Evolutionary conservation across 2,888 invertebrate genomes (phyloP), one percentile per base, ranked within the genome.

Genomic region (Apotomis turbidana): DNA sequence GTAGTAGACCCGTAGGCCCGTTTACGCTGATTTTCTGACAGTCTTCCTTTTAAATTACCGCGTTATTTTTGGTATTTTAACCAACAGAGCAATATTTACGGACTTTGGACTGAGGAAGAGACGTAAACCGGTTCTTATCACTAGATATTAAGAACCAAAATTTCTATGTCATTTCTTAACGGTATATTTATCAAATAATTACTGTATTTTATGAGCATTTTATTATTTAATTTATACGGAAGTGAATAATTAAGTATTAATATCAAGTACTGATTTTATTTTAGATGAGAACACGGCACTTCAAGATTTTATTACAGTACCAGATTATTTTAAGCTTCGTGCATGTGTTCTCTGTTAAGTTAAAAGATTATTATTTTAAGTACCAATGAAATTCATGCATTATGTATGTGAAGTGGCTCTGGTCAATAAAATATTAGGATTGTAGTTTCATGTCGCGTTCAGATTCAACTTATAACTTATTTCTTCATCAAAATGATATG

Each of bases 161-260:
- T 91, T 91, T 92, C 90, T 93, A 93, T 88, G 91, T 92, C 91
- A 93, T 88, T 92, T 90, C 71, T 89, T 88, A 89, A 90, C 83
- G 81, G 83, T 86, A 86, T 87, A 87, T 87, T 85, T 89, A 86
- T 86, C 82, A 83, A 82, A 83, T 88, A 90, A 89, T 90, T 90
- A 89, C 90, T 86, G 87, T 90, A 91, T 90, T 91, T 89, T 91
- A 91, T 85, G 89, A 90, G 90, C 90, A 92, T 90, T 91, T 88
- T 88, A 87, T 89, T 88, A 86, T 91, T 90, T 92, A 89, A 88
- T 90, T 91, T 91, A 88, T 91, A 89, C 86, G 82, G 82, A 88
- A 79, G 82, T 80, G 81, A 86, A 84, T 86, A 83, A 84, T 87
- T 90, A 87, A 85, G 84, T 86, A 85, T 85, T 87, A 87, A 86